Evolutionary conservation across 2,888 invertebrate genomes (phyloP), one percentile per base, ranked within the genome.

Genomic region (Phaonia tiefii): DNA sequence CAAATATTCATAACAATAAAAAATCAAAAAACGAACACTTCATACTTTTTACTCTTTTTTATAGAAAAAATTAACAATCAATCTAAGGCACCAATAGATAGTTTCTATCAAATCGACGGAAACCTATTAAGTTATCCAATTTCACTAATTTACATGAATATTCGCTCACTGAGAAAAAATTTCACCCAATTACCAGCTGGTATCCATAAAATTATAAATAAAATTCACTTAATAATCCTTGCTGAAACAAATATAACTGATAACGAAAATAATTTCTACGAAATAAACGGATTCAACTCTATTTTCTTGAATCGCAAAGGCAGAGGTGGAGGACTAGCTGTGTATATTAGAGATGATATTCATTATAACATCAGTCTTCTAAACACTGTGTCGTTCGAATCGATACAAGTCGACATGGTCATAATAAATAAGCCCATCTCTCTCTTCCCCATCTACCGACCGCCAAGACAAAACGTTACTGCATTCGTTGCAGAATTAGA

Each of bases 321-420:
- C 1, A 51, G 17, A 15, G 69, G 51, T 8, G 69, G 69, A 22
- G 39, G 69, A 7, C 31, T 69, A 4, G 54, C 69, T 15, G 15
- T 69, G 1, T 69, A 51, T 54, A n/a, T 69, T 10, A 51, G 13
- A 10, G 49, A 49, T 15, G 13, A 26, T 20, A 17, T 69, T 10
- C 13, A 17, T n/a, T 69, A 37, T 15, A 15, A 26, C 13, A 37
- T 17, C 8, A 69, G 11, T 3, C 31, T n/a, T 20, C 10, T 15
- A 66, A 17, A 15, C 2, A 25, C 25, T 3, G 10, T 3, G 5
- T 20, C 11, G 10, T 66, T 51, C 10, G 51, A 69, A 51, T 5
- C n/a, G n/a, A n/a, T n/a, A 54, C 26, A 4, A 26, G 15, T 31
- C 5, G 49, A 22, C 5, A 13, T 67, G n/a, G 5, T 17, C 15